Evolutionary conservation across 2,797 vertebrate genomes (phyloP), one percentile per base, ranked within the genome.

Genomic region (Myotis findleyi): DNA sequence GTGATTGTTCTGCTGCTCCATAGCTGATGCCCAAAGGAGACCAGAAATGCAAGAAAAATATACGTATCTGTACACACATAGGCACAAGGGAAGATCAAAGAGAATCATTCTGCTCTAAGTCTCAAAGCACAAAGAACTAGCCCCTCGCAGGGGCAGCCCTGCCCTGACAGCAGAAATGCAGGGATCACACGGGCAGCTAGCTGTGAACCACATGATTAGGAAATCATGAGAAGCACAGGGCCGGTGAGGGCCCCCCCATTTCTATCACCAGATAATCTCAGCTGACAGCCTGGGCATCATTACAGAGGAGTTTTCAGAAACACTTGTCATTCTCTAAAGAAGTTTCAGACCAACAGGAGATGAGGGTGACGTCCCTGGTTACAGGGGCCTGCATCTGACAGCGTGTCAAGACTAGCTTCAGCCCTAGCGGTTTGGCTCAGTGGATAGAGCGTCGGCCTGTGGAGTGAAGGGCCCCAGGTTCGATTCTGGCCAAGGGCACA

Each of bases 111-210:
- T 75, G n/a, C 33, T 66, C 36, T 44, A 25, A 30, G 47, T 25
- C 44, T 38, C 5, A 14, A 49, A 27, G 36, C 30, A 10, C 53
- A 73, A 4, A 57, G 81, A n/a, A n/a, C 27, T 55, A 88, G 36
- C 30, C 6, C 20, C 49, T 79, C 2, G 0, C 1, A 0, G 11
- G 57, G 64, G 69, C 16, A 7, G 9, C 69, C 44, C 0, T 9
- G 36, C 47, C 47, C 57, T 14, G n/a, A 49, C 51, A 57, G 72
- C 30, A 21, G 59, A 66, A 75, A 25, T 0, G 6, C 17, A 79
- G 1, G 36, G 47, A 66, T 23, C 25, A 92, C 47, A 33, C 0
- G 3, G 59, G 49, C 20, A 11, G 25, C 2, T 3, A 3, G 5
- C 1, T 11, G 49, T 33, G 83, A 27, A 51, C 7, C 62, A 66